These are phyloP conservation scores for Drosophila yooni DNA, from an alignment of 2,888 invertebrate genomes.

Conservation along the genomic window DNA sequence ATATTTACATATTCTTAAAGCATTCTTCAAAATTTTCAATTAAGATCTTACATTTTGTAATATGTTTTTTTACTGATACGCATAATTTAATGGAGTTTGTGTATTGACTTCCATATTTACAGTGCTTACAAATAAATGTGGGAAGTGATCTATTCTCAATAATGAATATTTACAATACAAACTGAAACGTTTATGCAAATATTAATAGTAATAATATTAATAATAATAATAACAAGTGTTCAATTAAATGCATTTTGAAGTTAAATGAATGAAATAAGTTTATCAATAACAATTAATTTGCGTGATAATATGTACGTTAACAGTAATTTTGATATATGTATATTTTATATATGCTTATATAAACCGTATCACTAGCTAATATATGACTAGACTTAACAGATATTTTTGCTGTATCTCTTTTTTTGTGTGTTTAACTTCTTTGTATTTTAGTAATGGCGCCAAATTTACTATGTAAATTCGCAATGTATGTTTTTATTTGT, in stretches of 20 bases:
- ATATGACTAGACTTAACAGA: slow-evolving; percentile 55
- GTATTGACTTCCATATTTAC: slow-evolving; percentile 20
- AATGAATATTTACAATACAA: slow-evolving; percentile 37
- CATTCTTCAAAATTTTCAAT: slow-evolving; percentile 12
- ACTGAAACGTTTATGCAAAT: neutral
- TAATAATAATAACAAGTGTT: neutral
- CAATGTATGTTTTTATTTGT: slow-evolving; percentile 47
- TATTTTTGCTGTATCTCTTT: slow-evolving; percentile 17
- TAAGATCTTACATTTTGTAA: slow-evolving; percentile 1
- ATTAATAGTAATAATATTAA: neutral
- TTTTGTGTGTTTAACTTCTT: slow-evolving; percentile 9
- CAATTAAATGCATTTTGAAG: slow-evolving; percentile 6
- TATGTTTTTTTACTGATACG: slow-evolving; percentile 3
- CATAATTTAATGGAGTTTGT: slow-evolving; percentile 10
- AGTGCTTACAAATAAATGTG: neutral
- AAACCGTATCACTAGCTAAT: slow-evolving; percentile 53
- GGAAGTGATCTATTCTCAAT: slow-evolving; percentile 3
- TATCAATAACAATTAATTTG: slow-evolving; percentile 29
- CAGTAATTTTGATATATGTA: slow-evolving; percentile 6
- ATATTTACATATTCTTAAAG: slow-evolving; percentile 61
- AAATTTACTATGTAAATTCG: slow-evolving; percentile 80
- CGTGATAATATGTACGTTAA: slow-evolving; percentile 24
- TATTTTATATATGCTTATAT: slow-evolving; percentile 5
- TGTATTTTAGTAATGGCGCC: slow-evolving; percentile 39
- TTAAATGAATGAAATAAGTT: slow-evolving; percentile 20